Conservation (phyloP, 2,888 invertebrate species). For the Boloria selene region DNA sequence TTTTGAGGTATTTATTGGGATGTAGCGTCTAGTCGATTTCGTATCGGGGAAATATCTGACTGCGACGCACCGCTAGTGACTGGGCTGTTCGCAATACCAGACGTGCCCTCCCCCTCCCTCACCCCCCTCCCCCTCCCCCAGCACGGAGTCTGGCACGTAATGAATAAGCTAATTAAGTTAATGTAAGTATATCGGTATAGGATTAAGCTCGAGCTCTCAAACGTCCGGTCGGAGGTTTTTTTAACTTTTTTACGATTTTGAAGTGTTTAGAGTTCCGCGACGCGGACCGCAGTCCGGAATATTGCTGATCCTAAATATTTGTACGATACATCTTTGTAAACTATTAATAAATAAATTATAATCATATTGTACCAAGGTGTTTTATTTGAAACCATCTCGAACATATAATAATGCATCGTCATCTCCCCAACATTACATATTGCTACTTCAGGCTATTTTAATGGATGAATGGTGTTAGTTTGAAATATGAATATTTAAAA, state of each 20-base stretch:
- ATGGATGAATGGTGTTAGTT: too few relatives aligned
- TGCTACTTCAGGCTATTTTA: too few relatives aligned
- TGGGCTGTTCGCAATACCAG: conserved; percentile 19
- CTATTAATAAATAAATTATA: conserved; percentile 82
- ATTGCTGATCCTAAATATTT: conserved; percentile 68
- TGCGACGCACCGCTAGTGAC: conserved; percentile 10
- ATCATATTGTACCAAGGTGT: conserved; percentile 72
- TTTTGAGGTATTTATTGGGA: conserved; percentile 61
- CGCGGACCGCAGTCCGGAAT: conserved; percentile 43
- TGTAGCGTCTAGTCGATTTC: conserved; percentile 76
- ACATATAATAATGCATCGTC: too few relatives aligned
- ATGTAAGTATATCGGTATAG: conserved; percentile 60
- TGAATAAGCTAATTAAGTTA: conserved; percentile 66
- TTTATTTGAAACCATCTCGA: conserved; percentile 52
- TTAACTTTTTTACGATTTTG: conserved; percentile 47
- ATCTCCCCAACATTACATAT: background rate
- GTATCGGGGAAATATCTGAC: conserved; percentile 63
- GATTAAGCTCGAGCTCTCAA: conserved; percentile 54
- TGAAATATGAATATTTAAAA: background rate
- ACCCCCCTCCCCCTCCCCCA: conserved; percentile 4
- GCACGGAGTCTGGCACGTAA: conserved; percentile 61
- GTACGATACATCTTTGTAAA: conserved; percentile 81
- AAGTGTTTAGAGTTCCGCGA: conserved; percentile 48
- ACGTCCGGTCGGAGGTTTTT: conserved; percentile 65
- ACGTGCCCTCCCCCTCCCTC: conserved; percentile 1